These are phyloP conservation scores for Archegozetes longisetosus DNA, from an alignment of 1,140 invertebrate genomes.

Conservation along the genomic window DNA sequence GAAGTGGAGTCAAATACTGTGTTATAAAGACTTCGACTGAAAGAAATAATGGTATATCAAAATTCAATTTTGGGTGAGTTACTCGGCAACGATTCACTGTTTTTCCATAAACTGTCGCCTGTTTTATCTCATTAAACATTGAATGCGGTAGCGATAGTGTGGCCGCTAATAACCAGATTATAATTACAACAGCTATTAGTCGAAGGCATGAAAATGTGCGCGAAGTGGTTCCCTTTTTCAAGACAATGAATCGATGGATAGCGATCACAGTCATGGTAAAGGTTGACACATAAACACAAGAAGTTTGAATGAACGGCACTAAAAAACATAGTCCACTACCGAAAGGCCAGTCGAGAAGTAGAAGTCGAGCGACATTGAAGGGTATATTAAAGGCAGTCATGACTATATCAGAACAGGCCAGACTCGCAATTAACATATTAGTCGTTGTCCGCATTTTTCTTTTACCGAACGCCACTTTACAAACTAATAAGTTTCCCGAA, in stretches of 20 bases:
- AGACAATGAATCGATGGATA: slow-evolving; percentile 27
- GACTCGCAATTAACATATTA: slow-evolving; percentile 68
- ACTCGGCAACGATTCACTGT: not conserved
- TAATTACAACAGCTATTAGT: too few relatives aligned
- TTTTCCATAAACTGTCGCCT: slow-evolving; percentile 1
- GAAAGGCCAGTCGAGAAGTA: slow-evolving; percentile 33
- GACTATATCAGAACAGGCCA: slow-evolving; percentile 64
- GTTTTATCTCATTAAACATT: slow-evolving; percentile 40
- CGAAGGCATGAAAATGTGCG: not conserved
- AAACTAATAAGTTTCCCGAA: slow-evolving; percentile 4
- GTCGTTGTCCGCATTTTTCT: slow-evolving; percentile 30
- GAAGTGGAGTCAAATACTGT: slow-evolving; percentile 1
- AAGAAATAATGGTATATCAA: slow-evolving; percentile 1
- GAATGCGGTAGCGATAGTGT: slow-evolving; percentile 79
- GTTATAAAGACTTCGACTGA: slow-evolving; percentile 1
- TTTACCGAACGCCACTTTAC: slow-evolving; percentile 3
- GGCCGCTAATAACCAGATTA: slow-evolving; percentile 77
- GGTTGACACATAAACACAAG: slow-evolving; percentile 33
- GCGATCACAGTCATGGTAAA: slow-evolving; percentile 38
- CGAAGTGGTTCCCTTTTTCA: not conserved
- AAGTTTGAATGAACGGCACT: slow-evolving; percentile 33
- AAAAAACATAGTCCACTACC: slow-evolving; percentile 32
- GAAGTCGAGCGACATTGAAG: slow-evolving; percentile 35
- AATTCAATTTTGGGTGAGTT: not conserved
- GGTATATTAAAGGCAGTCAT: slow-evolving; percentile 75